Conservation (phyloP, 2,113 vertebrate genomes). For the Pteruthius melanotis region DNA sequence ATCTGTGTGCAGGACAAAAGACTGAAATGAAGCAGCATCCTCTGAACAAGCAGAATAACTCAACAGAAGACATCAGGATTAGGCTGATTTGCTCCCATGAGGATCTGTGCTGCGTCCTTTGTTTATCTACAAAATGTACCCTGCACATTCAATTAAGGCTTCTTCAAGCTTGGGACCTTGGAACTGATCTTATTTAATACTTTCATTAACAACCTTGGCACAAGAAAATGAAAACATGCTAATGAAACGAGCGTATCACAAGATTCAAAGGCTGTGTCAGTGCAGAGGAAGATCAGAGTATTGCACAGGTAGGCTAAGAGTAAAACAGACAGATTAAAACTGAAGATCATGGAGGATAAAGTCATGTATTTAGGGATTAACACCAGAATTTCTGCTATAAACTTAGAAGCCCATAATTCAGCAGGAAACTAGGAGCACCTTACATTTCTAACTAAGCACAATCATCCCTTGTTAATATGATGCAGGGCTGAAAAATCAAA, state of each 20-base stretch:
- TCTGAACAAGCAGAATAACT: not conserved
- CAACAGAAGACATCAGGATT: not conserved
- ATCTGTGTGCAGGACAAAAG: not conserved
- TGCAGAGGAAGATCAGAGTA: not conserved
- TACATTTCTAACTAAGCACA: not conserved
- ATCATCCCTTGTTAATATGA: not conserved
- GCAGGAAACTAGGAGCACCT: not conserved
- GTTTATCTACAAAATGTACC: slow-evolving; percentile 20
- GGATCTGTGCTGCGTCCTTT: not conserved
- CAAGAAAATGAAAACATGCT: slow-evolving; percentile 32
- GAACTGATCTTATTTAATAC: slow-evolving; percentile 39
- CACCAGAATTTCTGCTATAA: not conserved
- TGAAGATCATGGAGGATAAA: not conserved
- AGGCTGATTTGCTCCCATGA: not conserved
- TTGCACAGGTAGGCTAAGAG: not conserved
- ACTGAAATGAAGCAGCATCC: not conserved
- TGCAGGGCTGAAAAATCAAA: not conserved
- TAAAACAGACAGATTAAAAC: not conserved
- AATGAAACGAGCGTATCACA: not conserved
- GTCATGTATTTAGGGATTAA: not conserved
- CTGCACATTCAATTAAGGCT: slow-evolving; percentile 16
- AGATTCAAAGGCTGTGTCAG: not conserved
- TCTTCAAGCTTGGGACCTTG: slow-evolving; percentile 24
- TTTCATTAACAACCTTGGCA: slow-evolving; percentile 11
- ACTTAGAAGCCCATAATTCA: not conserved